These are phyloP conservation scores for Aspidiotus destructor DNA, from an alignment of 2,888 invertebrate genomes.

Conservation along the genomic window DNA sequence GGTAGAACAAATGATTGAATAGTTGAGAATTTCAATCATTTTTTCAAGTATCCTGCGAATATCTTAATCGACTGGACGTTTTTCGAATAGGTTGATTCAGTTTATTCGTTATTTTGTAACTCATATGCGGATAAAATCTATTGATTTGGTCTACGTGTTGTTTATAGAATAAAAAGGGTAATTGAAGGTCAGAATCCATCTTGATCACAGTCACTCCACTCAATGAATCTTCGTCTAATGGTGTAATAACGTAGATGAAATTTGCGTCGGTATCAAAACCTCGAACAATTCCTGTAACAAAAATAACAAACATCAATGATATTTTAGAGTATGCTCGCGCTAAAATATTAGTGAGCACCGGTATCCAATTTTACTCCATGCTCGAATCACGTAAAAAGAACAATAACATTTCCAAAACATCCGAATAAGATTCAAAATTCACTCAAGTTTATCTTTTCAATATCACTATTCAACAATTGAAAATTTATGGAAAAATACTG, in stretches of 20 bases:
- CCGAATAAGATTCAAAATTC: no score
- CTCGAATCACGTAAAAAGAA: no score
- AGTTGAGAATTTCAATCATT: no score
- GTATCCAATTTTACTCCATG: no score
- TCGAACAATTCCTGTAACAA: constrained; percentile 33
- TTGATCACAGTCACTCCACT: constrained; percentile 22
- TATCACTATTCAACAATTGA: no score
- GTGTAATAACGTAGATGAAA: constrained; percentile 32
- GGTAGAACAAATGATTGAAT: no score
- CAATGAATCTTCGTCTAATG: constrained; percentile 19
- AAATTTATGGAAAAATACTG: no score
- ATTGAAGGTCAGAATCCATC: constrained; percentile 12
- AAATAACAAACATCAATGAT: background rate
- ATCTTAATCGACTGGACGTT: background rate
- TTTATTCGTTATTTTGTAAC: background rate
- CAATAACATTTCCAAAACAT: no score
- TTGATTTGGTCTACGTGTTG: background rate
- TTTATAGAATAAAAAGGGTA: constrained; percentile 9
- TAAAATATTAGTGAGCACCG: background rate
- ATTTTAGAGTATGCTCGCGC: background rate
- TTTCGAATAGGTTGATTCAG: background rate
- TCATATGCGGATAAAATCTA: background rate
- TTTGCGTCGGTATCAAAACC: constrained; percentile 29
- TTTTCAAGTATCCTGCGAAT: no score
- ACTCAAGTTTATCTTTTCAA: no score